Evolutionary conservation across 2,888 invertebrate genomes (phyloP).

Genomic region (Pseudococcus jackbeardsleyi): DNA sequence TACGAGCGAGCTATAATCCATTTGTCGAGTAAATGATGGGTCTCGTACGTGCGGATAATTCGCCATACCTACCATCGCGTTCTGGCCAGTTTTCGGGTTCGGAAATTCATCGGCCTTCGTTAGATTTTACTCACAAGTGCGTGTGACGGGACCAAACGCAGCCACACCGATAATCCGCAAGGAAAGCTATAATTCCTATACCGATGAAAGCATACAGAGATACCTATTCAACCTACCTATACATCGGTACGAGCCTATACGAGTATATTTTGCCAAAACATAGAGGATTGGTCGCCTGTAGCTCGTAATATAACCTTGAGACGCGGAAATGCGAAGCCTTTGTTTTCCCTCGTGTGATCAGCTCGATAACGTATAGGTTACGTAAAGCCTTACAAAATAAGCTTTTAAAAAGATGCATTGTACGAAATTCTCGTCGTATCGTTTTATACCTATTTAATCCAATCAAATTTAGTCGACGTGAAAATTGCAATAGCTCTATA

Average conservation of each 20-base stretch:
- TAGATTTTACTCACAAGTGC: not conserved
- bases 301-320: not conserved
- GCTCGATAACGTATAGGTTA: not conserved
- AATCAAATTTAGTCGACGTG: conserved; percentile 3
- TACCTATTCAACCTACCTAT: not conserved
- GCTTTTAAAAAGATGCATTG: not conserved
- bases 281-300: not conserved
- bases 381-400: conserved; percentile 1
- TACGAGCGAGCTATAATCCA: not conserved
- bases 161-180: not conserved
- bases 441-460: not conserved
- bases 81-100: not conserved
- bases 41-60: conserved; percentile 23
- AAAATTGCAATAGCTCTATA: not conserved
- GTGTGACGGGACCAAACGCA: not conserved
- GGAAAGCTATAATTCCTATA: not conserved
- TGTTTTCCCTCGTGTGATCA: not conserved
- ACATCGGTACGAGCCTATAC: too few relatives aligned
- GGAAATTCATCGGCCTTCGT: not conserved
- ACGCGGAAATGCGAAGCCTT: conserved; percentile 12
- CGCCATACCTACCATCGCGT: not conserved
- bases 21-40: conserved; percentile 21
- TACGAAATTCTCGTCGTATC: not conserved
- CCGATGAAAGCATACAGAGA: not conserved
- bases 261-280: too few relatives aligned